Evolutionary conservation across 2,113 vertebrate species (phyloP), one percentile per base, ranked within the genome.

Genomic region (Mungos mungo): DNA sequence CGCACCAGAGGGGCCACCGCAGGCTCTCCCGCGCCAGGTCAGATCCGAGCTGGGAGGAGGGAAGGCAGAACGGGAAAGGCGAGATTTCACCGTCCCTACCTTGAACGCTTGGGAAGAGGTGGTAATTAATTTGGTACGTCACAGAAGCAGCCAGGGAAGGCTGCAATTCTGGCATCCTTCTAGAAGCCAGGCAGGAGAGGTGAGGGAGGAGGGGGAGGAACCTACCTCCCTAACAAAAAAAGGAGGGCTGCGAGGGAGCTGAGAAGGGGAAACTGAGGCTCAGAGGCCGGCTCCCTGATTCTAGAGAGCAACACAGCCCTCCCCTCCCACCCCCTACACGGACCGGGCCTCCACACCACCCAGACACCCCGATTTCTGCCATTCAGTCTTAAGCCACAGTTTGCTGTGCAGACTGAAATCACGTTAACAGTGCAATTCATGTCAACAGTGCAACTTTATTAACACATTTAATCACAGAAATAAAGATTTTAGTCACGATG

Each of bases 401-500:
- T 92, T 35, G 65, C 63, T 63, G 63, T 31, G 90, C 31, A 57
- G 54, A 83, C 60, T 50, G 79, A 96, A 83, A 81, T 89, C 71
- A 74, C 15, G 50, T 80, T 33, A 91, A 80, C 29, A 63, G 54
- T 21, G 27, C 21, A 41, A 35, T 95, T 89, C 71, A 69, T 19
- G 50, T 80, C 29, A 91, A 80, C 25, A 68, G 54, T 25, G 27
- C 21, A 41, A 35, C 54, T 95, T 87, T 92, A 81, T 38, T 33
- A 93, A 87, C 74, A 95, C 31, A 74, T 77, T 90, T 86, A 31
- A 82, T 79, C 88, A 83, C 8, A 82, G 88, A 95, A 97, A 97
- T 88, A 90, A 96, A 95, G 94, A 38, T n/a, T 90, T 84, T 82
- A 82, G 63, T 95, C 90, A 95, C 31, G 54, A 93, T 45, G 76